Conservation (phyloP, 2,888 invertebrate genomes). For the Cremastinae sp. region DNA sequence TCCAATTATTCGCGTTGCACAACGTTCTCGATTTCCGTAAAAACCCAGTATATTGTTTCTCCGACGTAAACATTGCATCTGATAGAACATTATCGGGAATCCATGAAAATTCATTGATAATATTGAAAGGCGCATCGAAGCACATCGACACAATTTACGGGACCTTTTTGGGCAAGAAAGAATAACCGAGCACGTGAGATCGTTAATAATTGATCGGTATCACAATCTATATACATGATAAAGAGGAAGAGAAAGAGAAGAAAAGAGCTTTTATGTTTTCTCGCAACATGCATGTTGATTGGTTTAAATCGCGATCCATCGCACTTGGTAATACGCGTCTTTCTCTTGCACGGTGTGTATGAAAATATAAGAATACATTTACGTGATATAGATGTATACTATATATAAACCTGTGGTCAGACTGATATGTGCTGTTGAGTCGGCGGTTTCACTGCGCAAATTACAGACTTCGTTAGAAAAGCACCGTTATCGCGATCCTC, state of each 20-base stretch:
- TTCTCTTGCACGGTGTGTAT: conserved; percentile 10
- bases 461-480: conserved; percentile 77
- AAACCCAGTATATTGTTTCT: too few species aligned
- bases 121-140: not conserved
- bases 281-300: conserved; percentile 65
- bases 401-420: conserved; percentile 42
- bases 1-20: too few species aligned
- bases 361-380: conserved; percentile 22
- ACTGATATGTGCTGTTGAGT: conserved; percentile 53
- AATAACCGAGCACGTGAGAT: conserved; percentile 16
- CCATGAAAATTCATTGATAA: not conserved
- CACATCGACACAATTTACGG: not conserved
- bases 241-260: not conserved
- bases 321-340: conserved; percentile 64
- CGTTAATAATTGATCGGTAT: conserved; percentile 56
- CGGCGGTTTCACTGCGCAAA: conserved; percentile 68
- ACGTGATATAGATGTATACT: conserved; percentile 14
- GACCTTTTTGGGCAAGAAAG: not conserved
- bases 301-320: conserved; percentile 72
- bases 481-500: conserved; percentile 73
- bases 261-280: conserved; percentile 64
- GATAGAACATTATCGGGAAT: not conserved
- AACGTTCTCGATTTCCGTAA: too few species aligned
- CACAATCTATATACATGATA: not conserved
- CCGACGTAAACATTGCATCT: too few species aligned